Evolutionary conservation across 2,888 invertebrate species (phyloP).

Genomic region (Sphaeridia pumilis): DNA sequence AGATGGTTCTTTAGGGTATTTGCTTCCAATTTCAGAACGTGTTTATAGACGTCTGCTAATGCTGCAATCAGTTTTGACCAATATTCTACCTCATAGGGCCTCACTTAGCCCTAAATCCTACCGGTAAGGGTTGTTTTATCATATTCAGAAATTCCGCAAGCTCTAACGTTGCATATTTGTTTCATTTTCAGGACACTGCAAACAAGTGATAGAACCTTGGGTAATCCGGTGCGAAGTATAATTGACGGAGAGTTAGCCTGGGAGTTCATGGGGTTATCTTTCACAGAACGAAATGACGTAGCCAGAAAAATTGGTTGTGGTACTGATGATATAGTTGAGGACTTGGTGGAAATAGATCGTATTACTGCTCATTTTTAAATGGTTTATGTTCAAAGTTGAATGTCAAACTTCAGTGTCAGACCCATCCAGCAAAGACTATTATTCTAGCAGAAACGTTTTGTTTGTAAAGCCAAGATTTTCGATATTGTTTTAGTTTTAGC

Average conservation of each 20-base stretch:
- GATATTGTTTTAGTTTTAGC: too few species aligned
- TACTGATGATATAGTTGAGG: conserved; percentile 78
- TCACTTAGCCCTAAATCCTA: conserved; percentile 87
- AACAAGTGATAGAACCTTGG: conserved; percentile 48
- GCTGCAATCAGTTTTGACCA: conserved; percentile 88
- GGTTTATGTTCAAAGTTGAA: too few species aligned
- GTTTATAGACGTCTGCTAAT: conserved; percentile 84
- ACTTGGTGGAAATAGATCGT: conserved; percentile 79
- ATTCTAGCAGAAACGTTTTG: too few species aligned
- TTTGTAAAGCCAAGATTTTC: too few species aligned
- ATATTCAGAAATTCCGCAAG: too few species aligned
- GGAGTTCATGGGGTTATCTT: conserved; percentile 65
- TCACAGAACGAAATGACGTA: conserved; percentile 73
- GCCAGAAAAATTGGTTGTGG: conserved; percentile 93
- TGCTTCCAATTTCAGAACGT: conserved; percentile 86
- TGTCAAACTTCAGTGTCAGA: too few species aligned
- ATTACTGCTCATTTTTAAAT: conserved; percentile 75
- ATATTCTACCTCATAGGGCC: conserved; percentile 76
- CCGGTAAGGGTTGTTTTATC: conserved; percentile 49
- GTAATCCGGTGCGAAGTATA: conserved; percentile 73
- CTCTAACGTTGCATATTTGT: too few species aligned
- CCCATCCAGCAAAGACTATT: too few species aligned
- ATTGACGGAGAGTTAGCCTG: conserved; percentile 91
- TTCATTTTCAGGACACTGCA: conserved; percentile 52
- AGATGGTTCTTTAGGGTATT: conserved; percentile 86